Conservation (phyloP, 1,140 invertebrate genomes). For the Holcopasites calliopsidis region DNA sequence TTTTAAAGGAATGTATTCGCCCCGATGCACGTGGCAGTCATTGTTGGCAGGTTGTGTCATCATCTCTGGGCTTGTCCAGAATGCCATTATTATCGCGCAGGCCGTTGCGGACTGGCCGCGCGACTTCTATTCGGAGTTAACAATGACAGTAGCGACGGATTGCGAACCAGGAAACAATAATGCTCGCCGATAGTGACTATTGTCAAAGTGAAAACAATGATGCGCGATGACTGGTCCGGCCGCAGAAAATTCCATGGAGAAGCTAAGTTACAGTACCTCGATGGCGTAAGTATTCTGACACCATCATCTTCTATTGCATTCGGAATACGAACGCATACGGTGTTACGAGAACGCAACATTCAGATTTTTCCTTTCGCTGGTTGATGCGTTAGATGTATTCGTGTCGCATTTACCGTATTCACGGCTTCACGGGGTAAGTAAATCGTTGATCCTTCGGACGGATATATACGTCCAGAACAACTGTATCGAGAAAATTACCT, state of each 20-base stretch:
- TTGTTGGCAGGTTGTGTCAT: slow-evolving; percentile 61
- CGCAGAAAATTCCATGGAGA: slow-evolving; percentile 7
- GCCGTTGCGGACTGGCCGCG: neutral
- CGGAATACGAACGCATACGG: neutral
- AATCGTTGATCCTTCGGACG: neutral
- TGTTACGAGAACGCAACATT: neutral
- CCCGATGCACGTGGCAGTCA: slow-evolving; percentile 37
- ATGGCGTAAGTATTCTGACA: neutral
- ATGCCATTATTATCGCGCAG: slow-evolving; percentile 47
- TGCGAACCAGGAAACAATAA: slow-evolving; percentile 58
- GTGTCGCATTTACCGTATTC: neutral
- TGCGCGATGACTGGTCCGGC: neutral
- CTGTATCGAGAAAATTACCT: slow-evolving; percentile 27
- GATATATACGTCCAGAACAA: too few relatives aligned
- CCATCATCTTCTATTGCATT: neutral
- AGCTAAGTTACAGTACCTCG: slow-evolving; percentile 3
- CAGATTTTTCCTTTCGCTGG: neutral
- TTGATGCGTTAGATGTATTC: neutral
- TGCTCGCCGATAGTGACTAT: slow-evolving; percentile 34
- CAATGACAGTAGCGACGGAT: slow-evolving; percentile 38
- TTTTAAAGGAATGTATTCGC: slow-evolving; percentile 6
- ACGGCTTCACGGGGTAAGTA: neutral
- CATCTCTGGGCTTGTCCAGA: slow-evolving; percentile 63
- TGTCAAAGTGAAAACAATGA: slow-evolving; percentile 47
- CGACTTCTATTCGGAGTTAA: slow-evolving; percentile 27